A percentile compares a stretch with the other conserved stretches of the same genome.
phyloP scores from a whole-genome alignment of 2,797 vertebrate species.

The Pempheris klunzingeri region DNA sequence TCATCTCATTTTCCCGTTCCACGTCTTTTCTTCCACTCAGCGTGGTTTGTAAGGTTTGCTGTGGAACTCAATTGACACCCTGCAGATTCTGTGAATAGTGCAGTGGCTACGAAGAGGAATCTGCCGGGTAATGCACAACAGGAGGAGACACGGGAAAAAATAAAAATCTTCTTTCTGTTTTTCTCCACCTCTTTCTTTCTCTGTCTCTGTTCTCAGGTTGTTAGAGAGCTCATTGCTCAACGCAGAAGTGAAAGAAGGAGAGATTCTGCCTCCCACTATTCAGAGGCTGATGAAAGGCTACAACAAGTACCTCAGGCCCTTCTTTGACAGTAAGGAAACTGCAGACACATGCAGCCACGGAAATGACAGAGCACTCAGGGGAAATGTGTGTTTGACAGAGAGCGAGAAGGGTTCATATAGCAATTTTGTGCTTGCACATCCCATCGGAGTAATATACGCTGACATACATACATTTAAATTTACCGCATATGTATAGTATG shows the following conservation, averaged over 20 bases:
- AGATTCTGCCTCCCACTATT: conserved; percentile 93
- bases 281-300: conserved; percentile 95
- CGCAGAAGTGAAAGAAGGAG: conserved; percentile 86
- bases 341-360: conserved; percentile 54
- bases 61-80: conserved; percentile 20
- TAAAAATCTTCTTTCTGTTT: conserved; percentile 32
- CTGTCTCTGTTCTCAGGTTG: conserved; percentile 78
- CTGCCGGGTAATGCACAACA: conserved; percentile 30
- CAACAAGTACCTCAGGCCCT: conserved; percentile 95
- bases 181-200: conserved; percentile 14
- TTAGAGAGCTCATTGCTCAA: conserved; percentile 82
- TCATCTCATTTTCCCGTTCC: conserved; percentile 26
- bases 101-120: conserved; percentile 33
- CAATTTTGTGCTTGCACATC: conserved; percentile 29
- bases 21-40: conserved; percentile 34
- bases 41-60: conserved; percentile 18
- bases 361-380: conserved; percentile 53
- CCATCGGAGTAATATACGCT: conserved; percentile 40
- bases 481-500: background rate
- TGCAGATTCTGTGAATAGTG: conserved; percentile 21
- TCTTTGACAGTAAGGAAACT: conserved; percentile 91
- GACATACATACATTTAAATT: conserved; percentile 44
- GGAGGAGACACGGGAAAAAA: conserved; percentile 28
- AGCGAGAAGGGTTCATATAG: conserved; percentile 25
- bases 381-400: conserved; percentile 51